These are phyloP conservation scores for Lysiphlebus fabarum DNA, from an alignment of 1,140 invertebrate genomes.

Conservation along the genomic window DNA sequence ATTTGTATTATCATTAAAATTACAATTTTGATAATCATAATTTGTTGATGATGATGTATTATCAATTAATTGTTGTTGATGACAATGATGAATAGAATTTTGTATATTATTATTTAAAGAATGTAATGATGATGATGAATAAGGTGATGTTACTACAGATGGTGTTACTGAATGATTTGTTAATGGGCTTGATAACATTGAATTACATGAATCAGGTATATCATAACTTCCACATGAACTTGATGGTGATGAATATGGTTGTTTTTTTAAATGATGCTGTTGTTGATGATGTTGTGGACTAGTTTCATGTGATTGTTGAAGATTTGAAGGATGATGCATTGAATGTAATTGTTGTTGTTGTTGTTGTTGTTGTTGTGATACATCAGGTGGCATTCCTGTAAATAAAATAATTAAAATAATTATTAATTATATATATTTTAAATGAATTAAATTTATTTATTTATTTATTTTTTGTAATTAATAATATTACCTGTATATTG, in stretches of 20 bases:
- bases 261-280: conserved; percentile 53
- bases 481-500: conserved; percentile 46
- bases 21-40: conserved; percentile 38
- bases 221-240: conserved; percentile 62
- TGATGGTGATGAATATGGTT: conserved; percentile 62
- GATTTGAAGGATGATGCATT: conserved; percentile 36
- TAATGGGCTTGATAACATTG: conserved; percentile 39
- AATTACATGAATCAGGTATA: conserved; percentile 35
- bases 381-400: conserved; percentile 30
- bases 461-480: no score
- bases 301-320: conserved; percentile 33
- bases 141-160: conserved; percentile 28
- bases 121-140: conserved; percentile 24
- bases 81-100: conserved; percentile 34
- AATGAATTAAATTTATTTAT: background rate
- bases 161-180: conserved; percentile 30
- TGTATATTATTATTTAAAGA: conserved; percentile 1
- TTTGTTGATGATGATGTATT: conserved; percentile 29
- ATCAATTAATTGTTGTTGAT: conserved; percentile 25
- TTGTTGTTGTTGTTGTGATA: conserved; percentile 26
- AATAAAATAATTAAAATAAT: background rate
- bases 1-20: conserved; percentile 39
- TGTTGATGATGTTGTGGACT: conserved; percentile 27
- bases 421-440: background rate
- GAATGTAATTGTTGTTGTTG: conserved; percentile 35